Evolutionary conservation across 2,797 vertebrate species (phyloP), one percentile per base, ranked within the genome.

Genomic region (Sebastes taczanowskii): DNA sequence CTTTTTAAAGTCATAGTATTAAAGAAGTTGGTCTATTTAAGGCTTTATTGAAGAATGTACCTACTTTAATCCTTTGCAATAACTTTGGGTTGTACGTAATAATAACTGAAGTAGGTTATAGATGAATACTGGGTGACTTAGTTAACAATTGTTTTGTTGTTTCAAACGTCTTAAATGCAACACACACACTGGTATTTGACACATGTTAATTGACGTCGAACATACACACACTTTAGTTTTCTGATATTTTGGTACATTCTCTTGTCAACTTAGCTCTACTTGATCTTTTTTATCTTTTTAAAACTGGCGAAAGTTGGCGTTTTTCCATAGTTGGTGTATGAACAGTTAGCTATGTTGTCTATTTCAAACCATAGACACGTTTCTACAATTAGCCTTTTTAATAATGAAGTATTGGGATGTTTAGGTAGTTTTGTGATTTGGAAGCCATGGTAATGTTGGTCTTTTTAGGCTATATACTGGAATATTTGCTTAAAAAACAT

Each of bases 361-460:
- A 11, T 53, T 53, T 53, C 0, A 53, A 53, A 22, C n/a, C 49
- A 0, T 53, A 16, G 20, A 53, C 20, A 4, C 0, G 1, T 35
- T 52, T 53, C 2, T 53, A 49, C 46, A 49, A 49, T 22, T 53
- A 20, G 0, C 16, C 0, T 11, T 53, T 53, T 58, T 58, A 27
- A 27, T 1, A 58, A 58, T 7, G 23, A 58, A 0, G 23, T 27
- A 58, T 58, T 58, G 13, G 1, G 25, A 58, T 53, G 49, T 53
- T 53, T 0, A 22, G 49, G 2, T 53, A 22, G 20, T 0, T 52
- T 52, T 22, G 46, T 52, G 0, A 1, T 27, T 27, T 27, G 5
- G 56, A 27, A 22, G 25, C 14, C 11, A 58, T 1, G 56, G 7
- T 27, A 7, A 58, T 1, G 55, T 58, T 56, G 22, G 1, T 25